phyloP scores from a whole-genome alignment of 1,140 invertebrate species.

The Trissolcus basalis region DNA sequence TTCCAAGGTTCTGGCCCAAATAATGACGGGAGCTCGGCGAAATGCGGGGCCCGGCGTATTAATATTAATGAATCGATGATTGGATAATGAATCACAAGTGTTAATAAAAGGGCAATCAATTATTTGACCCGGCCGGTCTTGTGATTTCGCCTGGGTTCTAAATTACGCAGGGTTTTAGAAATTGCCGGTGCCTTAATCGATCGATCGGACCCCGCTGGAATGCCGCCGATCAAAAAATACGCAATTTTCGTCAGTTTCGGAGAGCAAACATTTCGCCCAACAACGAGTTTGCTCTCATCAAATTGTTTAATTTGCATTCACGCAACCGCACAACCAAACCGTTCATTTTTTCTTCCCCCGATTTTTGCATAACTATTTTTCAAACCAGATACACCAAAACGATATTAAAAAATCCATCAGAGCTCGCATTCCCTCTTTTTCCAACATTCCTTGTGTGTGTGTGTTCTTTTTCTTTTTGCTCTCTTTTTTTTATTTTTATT shows the following conservation, averaged over 20 bases:
- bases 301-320: neutral
- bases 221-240: slow-evolving; percentile 5
- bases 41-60: slow-evolving; percentile 30
- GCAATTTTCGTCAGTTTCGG: slow-evolving; percentile 7
- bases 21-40: slow-evolving; percentile 35
- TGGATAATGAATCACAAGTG: slow-evolving; percentile 59
- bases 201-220: slow-evolving; percentile 44
- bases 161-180: slow-evolving; percentile 47
- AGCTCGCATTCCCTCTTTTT: too few relatives aligned
- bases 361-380: too few relatives aligned
- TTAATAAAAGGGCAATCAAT: slow-evolving; percentile 59
- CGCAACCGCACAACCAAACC: too few relatives aligned
- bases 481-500: too few relatives aligned
- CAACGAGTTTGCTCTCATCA: neutral
- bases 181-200: slow-evolving; percentile 48
- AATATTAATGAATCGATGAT: slow-evolving; percentile 60
- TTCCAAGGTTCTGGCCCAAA: slow-evolving; percentile 46
- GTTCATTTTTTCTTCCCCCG: too few relatives aligned
- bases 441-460: too few relatives aligned
- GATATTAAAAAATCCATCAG: too few relatives aligned
- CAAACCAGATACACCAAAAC: too few relatives aligned
- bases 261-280: neutral
- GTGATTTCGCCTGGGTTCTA: slow-evolving; percentile 49
- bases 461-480: too few relatives aligned
- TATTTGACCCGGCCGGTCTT: slow-evolving; percentile 51